Evolutionary conservation across 2,797 vertebrate species (phyloP).

Genomic region (Chrysocyon brachyurus): DNA sequence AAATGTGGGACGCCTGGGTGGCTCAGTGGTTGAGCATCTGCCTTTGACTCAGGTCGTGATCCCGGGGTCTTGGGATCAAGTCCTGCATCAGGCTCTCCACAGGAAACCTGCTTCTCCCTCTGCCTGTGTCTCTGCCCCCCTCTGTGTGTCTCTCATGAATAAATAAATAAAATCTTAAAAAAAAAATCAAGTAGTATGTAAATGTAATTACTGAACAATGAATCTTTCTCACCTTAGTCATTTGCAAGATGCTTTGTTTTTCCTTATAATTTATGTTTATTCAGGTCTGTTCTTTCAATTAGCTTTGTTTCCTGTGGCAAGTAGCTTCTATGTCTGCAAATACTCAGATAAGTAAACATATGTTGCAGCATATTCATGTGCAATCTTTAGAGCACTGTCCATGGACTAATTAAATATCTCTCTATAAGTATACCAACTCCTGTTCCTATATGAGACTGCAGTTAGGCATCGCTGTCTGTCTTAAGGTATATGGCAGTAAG

Average conservation of each 20-base stretch:
- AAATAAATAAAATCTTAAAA: too few species aligned
- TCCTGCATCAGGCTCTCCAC: too few species aligned
- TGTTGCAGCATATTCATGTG: background rate
- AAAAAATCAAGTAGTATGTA: background rate
- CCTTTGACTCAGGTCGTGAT: too few species aligned
- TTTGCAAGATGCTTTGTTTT: slow-evolving; percentile 38
- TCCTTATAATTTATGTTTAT: slow-evolving; percentile 47
- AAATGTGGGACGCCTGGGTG: too few species aligned
- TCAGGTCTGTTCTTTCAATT: background rate
- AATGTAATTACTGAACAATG: background rate
- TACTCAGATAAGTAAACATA: slow-evolving; percentile 20
- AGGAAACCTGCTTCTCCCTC: too few species aligned
- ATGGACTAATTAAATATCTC: background rate
- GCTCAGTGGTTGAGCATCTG: too few species aligned
- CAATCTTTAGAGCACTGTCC: background rate
- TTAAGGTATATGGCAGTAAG: background rate
- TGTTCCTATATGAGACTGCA: background rate
- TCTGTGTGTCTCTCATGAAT: too few species aligned
- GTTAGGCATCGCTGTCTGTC: background rate
- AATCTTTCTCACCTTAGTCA: background rate
- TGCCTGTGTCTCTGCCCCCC: too few species aligned
- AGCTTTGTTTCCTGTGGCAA: background rate
- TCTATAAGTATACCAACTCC: background rate
- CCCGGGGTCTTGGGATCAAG: too few species aligned
- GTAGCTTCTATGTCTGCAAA: background rate